Evolutionary conservation across 2,888 invertebrate genomes (phyloP).

Genomic region (Volucella inflata): DNA sequence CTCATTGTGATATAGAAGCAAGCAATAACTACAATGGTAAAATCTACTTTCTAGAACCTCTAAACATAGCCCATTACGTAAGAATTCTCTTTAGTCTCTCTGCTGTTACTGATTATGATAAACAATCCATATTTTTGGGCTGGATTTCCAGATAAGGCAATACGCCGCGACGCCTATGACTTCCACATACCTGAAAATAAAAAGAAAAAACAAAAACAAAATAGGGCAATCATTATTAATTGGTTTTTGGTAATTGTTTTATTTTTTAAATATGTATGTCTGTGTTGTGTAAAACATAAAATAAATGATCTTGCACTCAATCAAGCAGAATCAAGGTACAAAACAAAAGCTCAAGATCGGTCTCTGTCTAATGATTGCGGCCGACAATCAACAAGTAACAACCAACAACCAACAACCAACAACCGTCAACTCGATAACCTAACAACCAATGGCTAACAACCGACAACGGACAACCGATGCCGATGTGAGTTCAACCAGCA

Average conservation of each 20-base stretch:
- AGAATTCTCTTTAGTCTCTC: constrained; percentile 21
- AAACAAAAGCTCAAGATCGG: constrained; percentile 40
- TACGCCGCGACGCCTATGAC: constrained; percentile 9
- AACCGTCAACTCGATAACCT: too few relatives aligned
- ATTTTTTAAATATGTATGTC: neutral
- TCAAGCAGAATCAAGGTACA: constrained; percentile 15
- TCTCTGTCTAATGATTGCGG: constrained; percentile 25
- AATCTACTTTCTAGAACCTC: constrained; percentile 44
- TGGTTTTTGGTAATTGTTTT: constrained; percentile 22
- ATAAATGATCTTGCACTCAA: constrained; percentile 28
- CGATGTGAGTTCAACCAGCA: constrained; percentile 9
- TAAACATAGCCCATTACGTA: constrained; percentile 29
- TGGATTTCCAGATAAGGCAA: constrained; percentile 47
- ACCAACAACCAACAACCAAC: neutral
- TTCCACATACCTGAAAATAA: constrained; percentile 64
- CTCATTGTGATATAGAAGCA: neutral
- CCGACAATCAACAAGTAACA: constrained; percentile 18
- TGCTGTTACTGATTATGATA: constrained; percentile 63
- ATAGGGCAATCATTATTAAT: constrained; percentile 17
- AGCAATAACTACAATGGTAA: constrained; percentile 21
- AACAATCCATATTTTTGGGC: constrained; percentile 42
- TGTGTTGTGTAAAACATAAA: too few relatives aligned
- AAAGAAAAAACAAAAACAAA: constrained; percentile 35
- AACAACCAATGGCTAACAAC: too few relatives aligned
- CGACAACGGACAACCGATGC: neutral